These are phyloP conservation scores for Arvicanthis niloticus DNA, from an alignment of 2,113 vertebrate genomes.

Conservation along the genomic window DNA sequence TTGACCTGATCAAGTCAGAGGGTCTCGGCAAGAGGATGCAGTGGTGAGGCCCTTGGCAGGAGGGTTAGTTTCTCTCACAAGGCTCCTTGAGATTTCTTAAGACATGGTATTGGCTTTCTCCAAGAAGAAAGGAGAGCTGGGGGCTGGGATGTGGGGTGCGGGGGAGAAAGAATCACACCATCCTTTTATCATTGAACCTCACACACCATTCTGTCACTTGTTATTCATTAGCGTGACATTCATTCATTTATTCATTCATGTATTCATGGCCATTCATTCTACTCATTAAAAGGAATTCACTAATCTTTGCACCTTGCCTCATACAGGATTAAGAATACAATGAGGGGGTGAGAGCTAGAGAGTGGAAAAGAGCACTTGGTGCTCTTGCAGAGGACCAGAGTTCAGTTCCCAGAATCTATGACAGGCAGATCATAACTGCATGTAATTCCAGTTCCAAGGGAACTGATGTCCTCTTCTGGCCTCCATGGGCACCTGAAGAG, in stretches of 20 bases:
- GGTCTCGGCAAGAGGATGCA: neutral
- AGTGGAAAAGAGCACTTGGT: neutral
- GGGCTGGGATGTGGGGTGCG: fast-evolving
- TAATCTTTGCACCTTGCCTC: neutral
- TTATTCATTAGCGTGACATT: neutral
- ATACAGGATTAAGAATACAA: neutral
- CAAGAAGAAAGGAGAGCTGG: neutral
- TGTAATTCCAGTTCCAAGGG: neutral
- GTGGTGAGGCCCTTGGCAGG: neutral
- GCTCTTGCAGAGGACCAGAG: neutral
- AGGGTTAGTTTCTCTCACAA: neutral
- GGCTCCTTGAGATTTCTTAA: neutral
- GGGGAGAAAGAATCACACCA: neutral
- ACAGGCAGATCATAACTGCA: too few relatives aligned
- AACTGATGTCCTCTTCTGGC: neutral
- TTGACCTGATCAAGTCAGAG: neutral
- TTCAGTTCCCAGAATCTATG: neutral
- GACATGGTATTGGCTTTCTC: neutral
- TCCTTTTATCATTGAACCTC: neutral
- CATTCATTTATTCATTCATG: neutral
- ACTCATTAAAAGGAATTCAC: neutral
- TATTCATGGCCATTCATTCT: neutral
- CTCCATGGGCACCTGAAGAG: neutral
- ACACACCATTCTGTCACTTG: neutral
- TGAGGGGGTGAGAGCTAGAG: too few relatives aligned